These are phyloP conservation scores for Macrophya alboannulata DNA, from an alignment of 2,888 invertebrate genomes.

Conservation along the genomic window DNA sequence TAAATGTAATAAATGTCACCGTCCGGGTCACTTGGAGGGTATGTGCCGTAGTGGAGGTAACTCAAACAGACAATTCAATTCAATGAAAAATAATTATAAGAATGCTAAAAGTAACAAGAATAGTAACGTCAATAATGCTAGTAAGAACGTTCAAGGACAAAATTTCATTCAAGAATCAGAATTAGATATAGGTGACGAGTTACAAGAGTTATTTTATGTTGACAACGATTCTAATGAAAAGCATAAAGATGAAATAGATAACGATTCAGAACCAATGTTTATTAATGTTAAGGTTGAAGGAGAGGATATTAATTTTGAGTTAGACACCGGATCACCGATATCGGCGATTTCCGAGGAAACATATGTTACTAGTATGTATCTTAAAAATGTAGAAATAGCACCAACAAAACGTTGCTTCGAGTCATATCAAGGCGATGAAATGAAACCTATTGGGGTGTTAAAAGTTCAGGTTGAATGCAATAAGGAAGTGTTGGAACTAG, in stretches of 20 bases:
- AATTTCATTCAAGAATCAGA: slow-evolving; percentile 24
- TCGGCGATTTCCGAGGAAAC: slow-evolving; percentile 4
- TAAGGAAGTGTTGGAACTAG: background rate
- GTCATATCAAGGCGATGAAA: slow-evolving; percentile 19
- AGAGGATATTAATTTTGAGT: background rate
- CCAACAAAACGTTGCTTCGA: slow-evolving; percentile 5
- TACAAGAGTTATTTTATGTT: slow-evolving; percentile 18
- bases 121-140: background rate
- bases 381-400: background rate
- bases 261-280: background rate
- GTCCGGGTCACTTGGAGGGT: slow-evolving; percentile 37
- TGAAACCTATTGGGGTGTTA: background rate
- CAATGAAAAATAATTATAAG: background rate
- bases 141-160: background rate
- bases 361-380: background rate
- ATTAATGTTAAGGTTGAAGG: background rate
- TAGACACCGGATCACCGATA: background rate
- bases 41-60: slow-evolving; percentile 9
- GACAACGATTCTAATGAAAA: background rate
- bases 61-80: background rate
- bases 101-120: background rate
- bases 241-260: no score
- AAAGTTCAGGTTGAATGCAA: background rate
- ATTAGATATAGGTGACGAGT: background rate
- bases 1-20: slow-evolving; percentile 42